These are phyloP conservation scores for Beris morrisii DNA, from an alignment of 2,888 invertebrate species.

Conservation along the genomic window DNA sequence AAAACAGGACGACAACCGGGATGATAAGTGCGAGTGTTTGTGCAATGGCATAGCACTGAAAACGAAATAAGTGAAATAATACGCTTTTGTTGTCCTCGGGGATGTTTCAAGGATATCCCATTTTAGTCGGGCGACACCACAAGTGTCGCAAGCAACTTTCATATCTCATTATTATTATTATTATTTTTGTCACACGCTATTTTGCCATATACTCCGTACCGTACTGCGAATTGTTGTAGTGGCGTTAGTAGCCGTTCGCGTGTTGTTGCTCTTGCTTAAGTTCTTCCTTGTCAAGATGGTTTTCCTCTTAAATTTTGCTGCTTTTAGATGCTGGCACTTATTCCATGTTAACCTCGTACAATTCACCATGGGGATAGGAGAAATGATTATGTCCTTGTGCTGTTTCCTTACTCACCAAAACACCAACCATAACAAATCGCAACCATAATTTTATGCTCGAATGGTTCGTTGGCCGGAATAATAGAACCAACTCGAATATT, in stretches of 20 bases:
- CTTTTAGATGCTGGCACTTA: slow-evolving; percentile 3
- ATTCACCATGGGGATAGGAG: slow-evolving; percentile 15
- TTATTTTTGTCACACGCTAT: slow-evolving; percentile 38
- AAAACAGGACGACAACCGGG: slow-evolving; percentile 19
- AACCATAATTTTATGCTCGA: slow-evolving; percentile 28
- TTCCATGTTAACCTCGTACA: slow-evolving; percentile 5
- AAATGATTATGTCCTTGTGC: slow-evolving; percentile 22
- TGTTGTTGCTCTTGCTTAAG: neutral
- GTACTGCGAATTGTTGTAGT: too few species aligned
- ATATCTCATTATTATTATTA: slow-evolving; percentile 36
- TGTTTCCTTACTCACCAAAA: slow-evolving; percentile 11
- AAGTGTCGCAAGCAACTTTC: slow-evolving; percentile 37
- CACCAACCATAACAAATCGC: slow-evolving; percentile 22
- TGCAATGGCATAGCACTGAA: slow-evolving; percentile 5
- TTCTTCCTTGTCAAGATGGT: neutral
- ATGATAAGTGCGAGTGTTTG: slow-evolving; percentile 17
- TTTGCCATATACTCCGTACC: slow-evolving; percentile 7
- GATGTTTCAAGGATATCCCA: slow-evolving; percentile 33
- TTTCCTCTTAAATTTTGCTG: slow-evolving; percentile 15
- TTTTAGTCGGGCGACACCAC: slow-evolving; percentile 33
- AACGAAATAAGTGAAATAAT: slow-evolving; percentile 35
- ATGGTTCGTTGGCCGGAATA: slow-evolving; percentile 13
- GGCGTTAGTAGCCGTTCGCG: neutral
- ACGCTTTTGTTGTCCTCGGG: slow-evolving; percentile 32
- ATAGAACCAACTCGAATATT: slow-evolving; percentile 22